Evolutionary conservation across 2,888 invertebrate species (phyloP), one percentile per base, ranked within the genome.

Genomic region (Dynastes tityus): DNA sequence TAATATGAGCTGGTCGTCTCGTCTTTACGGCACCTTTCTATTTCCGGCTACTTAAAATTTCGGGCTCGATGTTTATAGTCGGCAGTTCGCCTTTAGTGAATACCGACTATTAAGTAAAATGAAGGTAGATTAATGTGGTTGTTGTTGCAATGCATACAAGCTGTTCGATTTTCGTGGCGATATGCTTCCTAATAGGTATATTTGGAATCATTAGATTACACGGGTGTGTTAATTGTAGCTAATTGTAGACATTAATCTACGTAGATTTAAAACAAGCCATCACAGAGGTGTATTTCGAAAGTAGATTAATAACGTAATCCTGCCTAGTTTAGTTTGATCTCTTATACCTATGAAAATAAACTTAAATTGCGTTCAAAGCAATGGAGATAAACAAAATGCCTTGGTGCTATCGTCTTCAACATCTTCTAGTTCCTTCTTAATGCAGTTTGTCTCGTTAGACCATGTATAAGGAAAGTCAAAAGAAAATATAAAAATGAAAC

Each of bases 11-110:
- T 51, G 51, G 29, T 29, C 68, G 68, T 68, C 68, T 68, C 68
- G 51, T 68, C 68, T 68, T 68, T 32, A 53, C 27, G 68, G 68
- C 68, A 68, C 68, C 68, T 68, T 22, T 16, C 68, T 49, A 68
- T 49, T 75, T 75, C 75, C 75, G 51, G 75, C 75, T 64, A 75
- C 51, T 75, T 75, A 49, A 75, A 49, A 61, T 75, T 74, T 74
- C 61, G 51, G 49, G 55, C 55, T 37, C 73, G 22, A 65, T 40
- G 40, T 65, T 65, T 65, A 65, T 65, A 32, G 40, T 65, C 65
- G 65, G 40, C 22, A 65, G 37, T 16, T 40, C 40, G n/a, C 5
- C 16, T 65, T 65, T 45, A 45, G 40, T n/a, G 32, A 49, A 27
- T 13, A 8, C 51, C 68, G 51, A 53, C 68, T 29, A 68, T 51